Conservation (phyloP, 1,140 invertebrate genomes). For the Lineus longissimus region DNA sequence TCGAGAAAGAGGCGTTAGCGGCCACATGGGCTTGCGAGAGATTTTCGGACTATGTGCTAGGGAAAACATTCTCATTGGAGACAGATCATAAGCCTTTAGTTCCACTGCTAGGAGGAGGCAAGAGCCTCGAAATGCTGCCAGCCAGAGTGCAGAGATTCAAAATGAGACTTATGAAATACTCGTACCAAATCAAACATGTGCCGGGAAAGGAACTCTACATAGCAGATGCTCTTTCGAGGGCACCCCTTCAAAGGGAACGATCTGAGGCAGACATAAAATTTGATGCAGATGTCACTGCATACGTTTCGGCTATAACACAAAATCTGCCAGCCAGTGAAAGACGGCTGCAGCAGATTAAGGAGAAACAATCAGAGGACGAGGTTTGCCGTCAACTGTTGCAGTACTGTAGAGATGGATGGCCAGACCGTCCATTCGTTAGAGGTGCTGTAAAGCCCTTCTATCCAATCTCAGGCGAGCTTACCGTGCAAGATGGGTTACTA, state of each 20-base stretch:
- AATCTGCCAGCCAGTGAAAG: neutral
- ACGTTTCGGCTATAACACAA: neutral
- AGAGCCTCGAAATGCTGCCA: constrained; percentile 7
- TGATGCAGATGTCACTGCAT: neutral
- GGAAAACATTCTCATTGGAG: constrained; percentile 20
- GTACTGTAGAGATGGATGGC: neutral
- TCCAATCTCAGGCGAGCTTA: neutral
- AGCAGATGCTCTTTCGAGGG: constrained; percentile 11
- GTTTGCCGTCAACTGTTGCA: neutral
- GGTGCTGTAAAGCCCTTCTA: neutral
- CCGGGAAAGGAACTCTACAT: constrained; percentile 11
- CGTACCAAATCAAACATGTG: constrained; percentile 1
- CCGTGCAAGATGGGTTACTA: constrained; percentile 10
- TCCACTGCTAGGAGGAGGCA: neutral
- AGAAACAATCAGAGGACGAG: neutral
- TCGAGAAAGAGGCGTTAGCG: constrained; percentile 2
- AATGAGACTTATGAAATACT: no score
- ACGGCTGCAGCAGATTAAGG: neutral
- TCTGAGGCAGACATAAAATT: neutral
- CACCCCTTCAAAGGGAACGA: neutral
- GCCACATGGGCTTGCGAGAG: neutral
- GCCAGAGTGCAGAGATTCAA: no score
- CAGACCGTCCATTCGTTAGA: neutral
- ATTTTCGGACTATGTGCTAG: constrained; percentile 21
- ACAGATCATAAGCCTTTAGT: constrained; percentile 19